phyloP scores from a whole-genome alignment of 2,888 invertebrate species.

The Tanypteryx hageni region DNA sequence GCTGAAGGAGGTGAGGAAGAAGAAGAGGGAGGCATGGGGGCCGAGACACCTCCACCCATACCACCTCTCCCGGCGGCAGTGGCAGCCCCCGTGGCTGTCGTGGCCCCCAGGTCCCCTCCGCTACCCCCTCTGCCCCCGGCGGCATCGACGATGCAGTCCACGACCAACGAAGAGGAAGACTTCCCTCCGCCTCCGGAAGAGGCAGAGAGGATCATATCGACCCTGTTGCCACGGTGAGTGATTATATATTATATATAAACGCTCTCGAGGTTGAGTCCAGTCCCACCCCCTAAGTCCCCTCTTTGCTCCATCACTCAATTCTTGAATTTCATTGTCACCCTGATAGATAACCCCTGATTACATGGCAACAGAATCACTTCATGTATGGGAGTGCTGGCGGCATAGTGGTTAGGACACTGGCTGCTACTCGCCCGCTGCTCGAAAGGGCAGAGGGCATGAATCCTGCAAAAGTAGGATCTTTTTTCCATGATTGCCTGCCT shows the following conservation, averaged over 20 bases:
- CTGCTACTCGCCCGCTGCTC: too few relatives aligned
- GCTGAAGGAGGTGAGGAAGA: conserved; percentile 65
- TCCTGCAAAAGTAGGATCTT: too few relatives aligned
- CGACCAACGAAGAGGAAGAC: conserved; percentile 72
- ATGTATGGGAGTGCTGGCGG: too few relatives aligned
- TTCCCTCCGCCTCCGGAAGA: conserved; percentile 88
- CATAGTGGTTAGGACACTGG: too few relatives aligned
- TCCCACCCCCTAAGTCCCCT: background rate
- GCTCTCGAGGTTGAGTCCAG: background rate
- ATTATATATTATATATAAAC: background rate
- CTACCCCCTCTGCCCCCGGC: conserved; percentile 45
- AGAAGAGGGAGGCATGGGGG: conserved; percentile 61
- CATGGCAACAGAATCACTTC: too few relatives aligned
- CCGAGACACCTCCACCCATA: conserved; percentile 70
- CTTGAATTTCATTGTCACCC: too few relatives aligned
- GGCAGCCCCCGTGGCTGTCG: background rate
- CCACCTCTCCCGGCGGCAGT: conserved; percentile 74
- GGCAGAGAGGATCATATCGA: conserved; percentile 86
- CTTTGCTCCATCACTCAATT: background rate
- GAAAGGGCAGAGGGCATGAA: too few relatives aligned
- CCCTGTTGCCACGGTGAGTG: conserved; percentile 83
- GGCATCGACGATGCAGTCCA: background rate
- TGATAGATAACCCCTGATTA: too few relatives aligned
- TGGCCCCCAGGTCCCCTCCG: conserved; percentile 45
- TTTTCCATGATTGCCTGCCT: too few relatives aligned